Evolutionary conservation across 2,888 invertebrate species (phyloP).

Genomic region (Hirtodrosophila histrioides): DNA sequence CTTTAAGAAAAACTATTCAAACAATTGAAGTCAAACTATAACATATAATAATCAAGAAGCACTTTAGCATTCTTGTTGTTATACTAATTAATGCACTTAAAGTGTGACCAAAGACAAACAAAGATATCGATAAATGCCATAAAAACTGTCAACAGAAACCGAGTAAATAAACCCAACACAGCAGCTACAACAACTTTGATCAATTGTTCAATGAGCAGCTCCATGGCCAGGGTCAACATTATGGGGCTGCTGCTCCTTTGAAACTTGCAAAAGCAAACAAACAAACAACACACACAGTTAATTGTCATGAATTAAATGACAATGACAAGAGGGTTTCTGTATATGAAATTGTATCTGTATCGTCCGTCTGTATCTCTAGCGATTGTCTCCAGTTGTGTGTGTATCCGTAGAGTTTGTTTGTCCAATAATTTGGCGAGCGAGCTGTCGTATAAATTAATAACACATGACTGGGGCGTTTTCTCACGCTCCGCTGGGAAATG

Average conservation of each 20-base stretch:
- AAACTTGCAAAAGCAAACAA: slow-evolving; percentile 12
- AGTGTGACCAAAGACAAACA: slow-evolving; percentile 23
- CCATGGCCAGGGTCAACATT: slow-evolving; percentile 39
- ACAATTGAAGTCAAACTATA: too few relatives aligned
- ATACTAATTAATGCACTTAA: background rate
- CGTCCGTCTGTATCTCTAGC: background rate
- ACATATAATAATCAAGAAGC: too few relatives aligned
- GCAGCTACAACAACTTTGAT: slow-evolving; percentile 5
- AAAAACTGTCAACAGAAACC: slow-evolving; percentile 1
- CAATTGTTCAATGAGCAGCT: background rate
- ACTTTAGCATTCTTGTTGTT: too few relatives aligned
- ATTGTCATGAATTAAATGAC: slow-evolving; percentile 53
- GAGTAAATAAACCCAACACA: slow-evolving; percentile 37
- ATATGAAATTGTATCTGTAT: slow-evolving; percentile 5
- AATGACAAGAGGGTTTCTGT: background rate
- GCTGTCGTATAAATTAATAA: slow-evolving; percentile 61
- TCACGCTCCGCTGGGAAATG: slow-evolving; percentile 55
- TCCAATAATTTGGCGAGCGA: slow-evolving; percentile 43
- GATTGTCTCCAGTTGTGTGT: background rate
- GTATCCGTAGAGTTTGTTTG: slow-evolving; percentile 28
- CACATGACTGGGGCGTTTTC: slow-evolving; percentile 64
- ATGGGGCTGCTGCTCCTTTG: slow-evolving; percentile 12
- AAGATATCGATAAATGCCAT: slow-evolving; percentile 9
- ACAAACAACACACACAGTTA: slow-evolving; percentile 41
- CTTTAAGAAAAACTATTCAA: too few relatives aligned